These are phyloP conservation scores for Eucriotettix oculatus DNA, from an alignment of 2,888 invertebrate species.

Conservation along the genomic window DNA sequence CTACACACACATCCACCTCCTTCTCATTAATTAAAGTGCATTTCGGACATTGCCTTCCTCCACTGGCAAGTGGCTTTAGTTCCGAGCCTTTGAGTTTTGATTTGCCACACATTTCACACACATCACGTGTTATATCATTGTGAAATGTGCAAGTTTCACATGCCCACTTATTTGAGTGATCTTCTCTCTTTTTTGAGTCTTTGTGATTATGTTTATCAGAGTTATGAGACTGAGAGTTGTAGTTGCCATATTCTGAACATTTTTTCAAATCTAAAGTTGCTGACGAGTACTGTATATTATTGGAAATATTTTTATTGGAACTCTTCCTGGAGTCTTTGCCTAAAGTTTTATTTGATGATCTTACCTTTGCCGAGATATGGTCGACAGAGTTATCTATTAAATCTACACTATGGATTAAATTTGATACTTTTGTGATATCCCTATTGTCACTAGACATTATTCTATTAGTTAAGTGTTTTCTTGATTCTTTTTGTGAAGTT, in stretches of 20 bases:
- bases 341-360: conserved; percentile 7
- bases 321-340: conserved; percentile 6
- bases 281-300: conserved; percentile 2
- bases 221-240: neutral
- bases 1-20: conserved; percentile 45
- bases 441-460: neutral
- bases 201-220: neutral
- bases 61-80: conserved; percentile 47
- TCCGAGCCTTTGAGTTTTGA: conserved; percentile 38
- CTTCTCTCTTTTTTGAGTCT: neutral
- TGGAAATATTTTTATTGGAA: neutral
- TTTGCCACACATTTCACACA: conserved; percentile 64
- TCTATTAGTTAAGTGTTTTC: neutral
- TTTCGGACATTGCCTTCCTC: conserved; percentile 54
- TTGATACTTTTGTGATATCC: neutral
- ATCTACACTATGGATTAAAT: too few species aligned
- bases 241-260: conserved; percentile 1
- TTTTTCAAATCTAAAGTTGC: conserved; percentile 7
- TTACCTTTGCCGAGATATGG: neutral
- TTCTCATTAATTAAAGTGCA: conserved; percentile 61
- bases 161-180: conserved; percentile 36
- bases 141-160: conserved; percentile 56
- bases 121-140: conserved; percentile 34
- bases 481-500: neutral
- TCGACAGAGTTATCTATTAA: neutral